Conservation (phyloP, 2,797 vertebrate species). For the Schizopygopsis malacanthus region DNA sequence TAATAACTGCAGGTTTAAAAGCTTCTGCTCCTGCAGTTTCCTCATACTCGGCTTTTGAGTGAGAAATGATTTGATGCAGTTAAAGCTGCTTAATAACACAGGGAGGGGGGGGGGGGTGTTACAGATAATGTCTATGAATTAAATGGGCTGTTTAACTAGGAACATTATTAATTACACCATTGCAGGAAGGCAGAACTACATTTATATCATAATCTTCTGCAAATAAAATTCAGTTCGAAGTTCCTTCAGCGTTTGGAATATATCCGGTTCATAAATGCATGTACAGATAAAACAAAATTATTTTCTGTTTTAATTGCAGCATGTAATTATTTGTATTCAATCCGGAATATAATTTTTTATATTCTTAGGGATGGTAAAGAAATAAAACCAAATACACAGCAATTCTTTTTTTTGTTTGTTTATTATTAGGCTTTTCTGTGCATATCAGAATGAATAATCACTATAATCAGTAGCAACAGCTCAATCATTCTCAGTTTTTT, state of each 20-base stretch:
- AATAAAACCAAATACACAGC: background rate
- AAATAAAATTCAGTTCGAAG: background rate
- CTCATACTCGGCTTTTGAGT: background rate
- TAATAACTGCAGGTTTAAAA: constrained; percentile 22
- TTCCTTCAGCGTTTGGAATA: background rate
- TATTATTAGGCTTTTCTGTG: background rate
- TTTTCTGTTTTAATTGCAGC: background rate
- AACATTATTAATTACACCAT: background rate
- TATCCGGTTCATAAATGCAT: background rate
- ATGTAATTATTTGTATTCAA: background rate
- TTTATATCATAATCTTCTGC: background rate
- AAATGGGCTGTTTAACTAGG: background rate
- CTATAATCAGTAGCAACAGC: background rate
- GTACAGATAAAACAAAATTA: background rate
- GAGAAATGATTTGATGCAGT: background rate
- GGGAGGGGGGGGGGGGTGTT: too few species aligned
- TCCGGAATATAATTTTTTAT: background rate
- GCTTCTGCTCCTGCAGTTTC: background rate
- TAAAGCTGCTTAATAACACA: constrained; percentile 39
- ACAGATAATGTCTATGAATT: background rate
- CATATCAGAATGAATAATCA: background rate
- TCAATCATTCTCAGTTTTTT: too few species aligned
- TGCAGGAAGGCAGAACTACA: background rate
- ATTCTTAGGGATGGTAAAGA: background rate
- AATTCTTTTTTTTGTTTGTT: background rate